Base-by-base conservation (phyloP, 1,140 invertebrate species). In the Dolichoris vasculosae region DNA sequence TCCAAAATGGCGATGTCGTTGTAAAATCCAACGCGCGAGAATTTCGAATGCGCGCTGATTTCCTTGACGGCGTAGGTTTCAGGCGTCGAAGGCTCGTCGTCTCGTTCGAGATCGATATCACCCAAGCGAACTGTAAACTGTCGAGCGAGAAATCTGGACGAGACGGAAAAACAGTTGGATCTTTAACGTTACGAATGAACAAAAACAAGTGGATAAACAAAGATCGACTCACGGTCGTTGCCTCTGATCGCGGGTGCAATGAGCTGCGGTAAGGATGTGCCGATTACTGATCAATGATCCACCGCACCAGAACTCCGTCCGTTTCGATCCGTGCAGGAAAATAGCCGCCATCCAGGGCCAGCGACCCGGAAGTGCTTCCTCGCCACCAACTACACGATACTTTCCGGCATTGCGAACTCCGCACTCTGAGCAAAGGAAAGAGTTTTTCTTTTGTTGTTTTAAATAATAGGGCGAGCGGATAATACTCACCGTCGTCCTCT, bases 301-400 rank as follows among this genome's bases (percentile, higher is more conserved):
- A 0, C 98, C 98, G 89, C 98, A 99, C 97, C 97, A 98, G 93
- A 98, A 98, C 93, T 98, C 98, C 0, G 96, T 97, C 30, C 97
- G 94, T 87, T 96, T 95, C 46, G 96, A 95, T 15, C 97, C 97
- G 89, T 98, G 97, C 38, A 98, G 94, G 90, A 97, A 98, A 87
- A 99, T 97, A 2, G 98, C 98, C 1, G 97, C 97, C 97, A 98
- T 97, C 97, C 97, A 98, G 0, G 97, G 97, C 97, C 97, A 98
- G 67, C 96, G 95, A 7, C 97, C 97, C 0, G 97, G 95, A 17
- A 96, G 94, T 0, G 97, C 95, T 90, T 97, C 96, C 55, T 97
- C 96, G n/a, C 97, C 97, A 0, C 97, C 97, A 0, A 98, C 97
- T 23, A 98, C 97, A 30, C 97, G 95, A 88, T 96, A 97, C 55